phyloP scores from a whole-genome alignment of 1,140 invertebrate genomes.

The Caerostris darwini region DNA sequence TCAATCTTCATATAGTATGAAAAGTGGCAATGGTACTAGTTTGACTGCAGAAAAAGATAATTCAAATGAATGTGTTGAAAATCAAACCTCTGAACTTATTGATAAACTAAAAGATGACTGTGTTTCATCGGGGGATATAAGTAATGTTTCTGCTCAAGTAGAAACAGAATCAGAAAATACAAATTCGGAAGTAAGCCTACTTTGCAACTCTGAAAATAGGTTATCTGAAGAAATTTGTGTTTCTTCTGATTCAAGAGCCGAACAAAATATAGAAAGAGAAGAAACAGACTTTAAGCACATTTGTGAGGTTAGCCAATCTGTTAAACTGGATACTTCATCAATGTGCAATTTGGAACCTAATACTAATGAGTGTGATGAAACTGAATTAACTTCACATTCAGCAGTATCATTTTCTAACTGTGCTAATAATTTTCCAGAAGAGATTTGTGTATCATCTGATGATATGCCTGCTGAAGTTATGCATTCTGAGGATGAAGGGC shows the following conservation, averaged over 20 bases:
- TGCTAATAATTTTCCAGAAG: neutral
- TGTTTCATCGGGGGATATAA: slow-evolving; percentile 43
- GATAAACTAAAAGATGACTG: neutral
- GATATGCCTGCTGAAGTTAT: neutral
- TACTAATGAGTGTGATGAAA: neutral
- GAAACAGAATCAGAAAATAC: neutral
- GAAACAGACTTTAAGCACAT: neutral
- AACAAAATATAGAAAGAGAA: neutral
- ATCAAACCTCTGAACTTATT: neutral
- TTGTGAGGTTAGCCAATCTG: slow-evolving; percentile 50
- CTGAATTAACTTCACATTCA: neutral
- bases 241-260: neutral
- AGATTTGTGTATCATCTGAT: slow-evolving; percentile 61
- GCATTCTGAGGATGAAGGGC: neutral
- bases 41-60: neutral
- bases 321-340: slow-evolving; percentile 22
- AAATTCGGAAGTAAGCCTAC: slow-evolving; percentile 64
- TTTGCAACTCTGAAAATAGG: neutral
- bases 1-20: neutral
- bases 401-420: neutral
- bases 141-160: neutral
- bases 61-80: slow-evolving; percentile 41
- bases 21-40: neutral
- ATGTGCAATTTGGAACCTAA: neutral
- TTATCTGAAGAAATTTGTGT: neutral